Evolutionary conservation across 2,113 vertebrate species (phyloP).

Genomic region (Ginglymostoma cirratum): DNA sequence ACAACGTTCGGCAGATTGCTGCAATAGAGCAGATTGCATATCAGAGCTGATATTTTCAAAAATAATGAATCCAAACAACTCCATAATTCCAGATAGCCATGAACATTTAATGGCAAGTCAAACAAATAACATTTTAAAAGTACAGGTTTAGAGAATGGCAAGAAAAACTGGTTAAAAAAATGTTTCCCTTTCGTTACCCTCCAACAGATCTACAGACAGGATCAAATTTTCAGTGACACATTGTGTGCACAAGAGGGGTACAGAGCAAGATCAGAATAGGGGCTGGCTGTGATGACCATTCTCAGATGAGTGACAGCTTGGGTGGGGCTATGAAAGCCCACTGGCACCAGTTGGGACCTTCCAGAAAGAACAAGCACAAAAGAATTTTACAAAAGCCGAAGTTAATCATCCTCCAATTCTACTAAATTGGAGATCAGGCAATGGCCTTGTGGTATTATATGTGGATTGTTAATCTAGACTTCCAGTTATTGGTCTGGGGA

Average conservation of each 20-base stretch:
- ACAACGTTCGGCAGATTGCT: constrained; percentile 98
- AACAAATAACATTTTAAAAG: background rate
- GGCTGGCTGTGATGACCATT: background rate
- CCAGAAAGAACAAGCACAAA: background rate
- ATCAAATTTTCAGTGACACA: background rate
- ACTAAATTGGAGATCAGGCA: too few species aligned
- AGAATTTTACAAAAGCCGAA: background rate
- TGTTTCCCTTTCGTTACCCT: background rate
- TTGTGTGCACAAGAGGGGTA: background rate
- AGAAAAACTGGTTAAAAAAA: background rate
- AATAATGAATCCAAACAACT: background rate
- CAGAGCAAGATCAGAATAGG: background rate
- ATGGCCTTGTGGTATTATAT: too few species aligned
- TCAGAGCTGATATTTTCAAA: background rate
- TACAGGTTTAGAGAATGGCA: background rate
- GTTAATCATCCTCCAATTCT: background rate
- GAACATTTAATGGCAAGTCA: background rate
- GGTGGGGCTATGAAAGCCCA: background rate
- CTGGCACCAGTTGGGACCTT: background rate
- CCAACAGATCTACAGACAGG: background rate
- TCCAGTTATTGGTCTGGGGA: too few species aligned
- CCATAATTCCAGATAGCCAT: background rate
- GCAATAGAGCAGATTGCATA: constrained; percentile 32
- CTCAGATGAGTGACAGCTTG: background rate
- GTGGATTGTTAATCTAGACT: too few species aligned